Conservation (phyloP, 2,113 vertebrate species). For the Synodontis membranacea region DNA sequence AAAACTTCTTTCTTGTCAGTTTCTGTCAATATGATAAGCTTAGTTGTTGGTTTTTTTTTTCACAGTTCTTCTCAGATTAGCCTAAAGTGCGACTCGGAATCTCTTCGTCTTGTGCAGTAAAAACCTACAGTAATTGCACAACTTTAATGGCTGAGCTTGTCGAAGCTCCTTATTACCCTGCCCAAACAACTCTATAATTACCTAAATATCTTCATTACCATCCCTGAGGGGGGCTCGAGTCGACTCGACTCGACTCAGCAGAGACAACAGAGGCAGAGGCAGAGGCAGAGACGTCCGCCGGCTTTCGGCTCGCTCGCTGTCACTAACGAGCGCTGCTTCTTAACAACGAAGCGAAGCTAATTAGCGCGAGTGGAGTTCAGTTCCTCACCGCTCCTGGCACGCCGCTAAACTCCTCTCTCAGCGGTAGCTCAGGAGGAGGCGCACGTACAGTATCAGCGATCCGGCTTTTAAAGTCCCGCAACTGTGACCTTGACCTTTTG, state of each 20-base stretch:
- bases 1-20: not conserved
- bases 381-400: not conserved
- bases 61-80: not conserved
- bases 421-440: not conserved
- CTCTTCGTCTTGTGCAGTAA: not conserved
- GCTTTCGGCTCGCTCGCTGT: not conserved
- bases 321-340: not conserved
- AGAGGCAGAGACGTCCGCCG: not conserved
- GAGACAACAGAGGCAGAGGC: not conserved
- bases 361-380: not conserved
- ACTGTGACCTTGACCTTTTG: not conserved
- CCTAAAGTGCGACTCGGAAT: not conserved
- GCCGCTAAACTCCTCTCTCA: not conserved
- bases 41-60: not conserved
- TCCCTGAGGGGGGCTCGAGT: not conserved
- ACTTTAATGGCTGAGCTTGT: not conserved
- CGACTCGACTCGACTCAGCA: not conserved
- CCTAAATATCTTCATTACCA: slow-evolving; percentile 26
- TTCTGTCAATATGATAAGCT: not conserved
- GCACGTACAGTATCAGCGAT: not conserved
- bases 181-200: slow-evolving; percentile 38
- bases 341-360: not conserved
- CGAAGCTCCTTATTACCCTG: slow-evolving; percentile 42
- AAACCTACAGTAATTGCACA: not conserved
- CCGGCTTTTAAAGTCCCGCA: not conserved